Evolutionary conservation across 2,113 vertebrate species (phyloP).

Genomic region (Columba livia): DNA sequence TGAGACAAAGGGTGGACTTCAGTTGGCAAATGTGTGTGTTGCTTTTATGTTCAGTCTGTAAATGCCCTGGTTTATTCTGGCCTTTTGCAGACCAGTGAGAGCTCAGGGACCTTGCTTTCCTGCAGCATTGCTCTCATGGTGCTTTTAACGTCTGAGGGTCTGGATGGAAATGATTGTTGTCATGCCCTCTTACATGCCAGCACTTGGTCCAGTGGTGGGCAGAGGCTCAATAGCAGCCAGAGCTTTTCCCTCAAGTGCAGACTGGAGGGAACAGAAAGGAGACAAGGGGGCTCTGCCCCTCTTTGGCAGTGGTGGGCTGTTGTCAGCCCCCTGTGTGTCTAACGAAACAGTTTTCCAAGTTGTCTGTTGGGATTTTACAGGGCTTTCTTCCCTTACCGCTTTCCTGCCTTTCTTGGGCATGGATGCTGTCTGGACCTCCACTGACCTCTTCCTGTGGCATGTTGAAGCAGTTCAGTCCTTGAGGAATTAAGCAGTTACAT

Average conservation of each 20-base stretch:
- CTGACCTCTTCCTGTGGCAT: neutral
- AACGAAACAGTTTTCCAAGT: neutral
- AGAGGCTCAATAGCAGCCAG: neutral
- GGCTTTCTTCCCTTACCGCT: neutral
- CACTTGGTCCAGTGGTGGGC: fast-evolving
- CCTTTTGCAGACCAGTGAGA: neutral
- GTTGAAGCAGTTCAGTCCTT: neutral
- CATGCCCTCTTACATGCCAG: neutral
- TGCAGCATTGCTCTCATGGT: fast-evolving
- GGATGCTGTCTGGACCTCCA: neutral
- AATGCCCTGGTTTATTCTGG: neutral
- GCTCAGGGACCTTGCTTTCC: neutral
- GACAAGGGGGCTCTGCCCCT: fast-evolving
- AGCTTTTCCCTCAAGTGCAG: neutral
- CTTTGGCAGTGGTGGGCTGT: neutral
- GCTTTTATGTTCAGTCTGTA: neutral
- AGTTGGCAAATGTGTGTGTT: neutral
- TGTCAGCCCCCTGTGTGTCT: neutral
- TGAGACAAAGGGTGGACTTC: neutral
- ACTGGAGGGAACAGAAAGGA: neutral
- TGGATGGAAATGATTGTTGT: fast-evolving
- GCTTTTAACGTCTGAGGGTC: fast-evolving
- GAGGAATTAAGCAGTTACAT: neutral
- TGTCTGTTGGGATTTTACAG: neutral
- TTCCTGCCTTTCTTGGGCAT: neutral